Conservation (phyloP, 2,797 vertebrate species). For the Ciconia nigra region DNA sequence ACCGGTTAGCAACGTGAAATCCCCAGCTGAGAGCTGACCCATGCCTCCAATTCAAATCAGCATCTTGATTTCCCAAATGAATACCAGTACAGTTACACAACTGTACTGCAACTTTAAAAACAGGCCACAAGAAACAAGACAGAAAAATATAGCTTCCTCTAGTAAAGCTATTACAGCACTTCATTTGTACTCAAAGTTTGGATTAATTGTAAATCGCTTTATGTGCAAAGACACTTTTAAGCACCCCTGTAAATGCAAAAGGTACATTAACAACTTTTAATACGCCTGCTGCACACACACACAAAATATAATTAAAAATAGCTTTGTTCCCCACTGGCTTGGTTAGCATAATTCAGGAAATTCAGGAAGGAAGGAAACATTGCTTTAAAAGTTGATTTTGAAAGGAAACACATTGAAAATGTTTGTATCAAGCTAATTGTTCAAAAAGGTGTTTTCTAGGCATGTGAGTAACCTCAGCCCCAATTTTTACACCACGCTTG, state of each 20-base stretch:
- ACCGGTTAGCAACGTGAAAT: background rate
- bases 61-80: background rate
- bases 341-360: constrained; percentile 3
- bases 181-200: background rate
- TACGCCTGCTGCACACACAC: background rate
- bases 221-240: constrained; percentile 24
- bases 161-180: background rate
- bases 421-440: background rate
- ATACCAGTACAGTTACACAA: background rate
- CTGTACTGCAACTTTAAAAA: background rate
- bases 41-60: background rate
- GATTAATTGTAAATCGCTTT: background rate
- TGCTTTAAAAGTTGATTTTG: background rate
- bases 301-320: constrained; percentile 4
- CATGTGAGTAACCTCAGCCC: background rate
- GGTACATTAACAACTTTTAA: constrained; percentile 4
- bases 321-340: background rate
- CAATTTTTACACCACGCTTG: background rate
- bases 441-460: constrained; percentile 10
- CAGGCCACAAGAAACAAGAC: background rate
- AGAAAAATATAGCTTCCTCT: background rate
- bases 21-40: background rate
- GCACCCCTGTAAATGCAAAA: constrained; percentile 38
- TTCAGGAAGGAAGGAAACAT: constrained; percentile 35
- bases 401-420: constrained; percentile 54